phyloP scores from a whole-genome alignment of 2,797 vertebrate genomes.

The Xenops minutus region DNA sequence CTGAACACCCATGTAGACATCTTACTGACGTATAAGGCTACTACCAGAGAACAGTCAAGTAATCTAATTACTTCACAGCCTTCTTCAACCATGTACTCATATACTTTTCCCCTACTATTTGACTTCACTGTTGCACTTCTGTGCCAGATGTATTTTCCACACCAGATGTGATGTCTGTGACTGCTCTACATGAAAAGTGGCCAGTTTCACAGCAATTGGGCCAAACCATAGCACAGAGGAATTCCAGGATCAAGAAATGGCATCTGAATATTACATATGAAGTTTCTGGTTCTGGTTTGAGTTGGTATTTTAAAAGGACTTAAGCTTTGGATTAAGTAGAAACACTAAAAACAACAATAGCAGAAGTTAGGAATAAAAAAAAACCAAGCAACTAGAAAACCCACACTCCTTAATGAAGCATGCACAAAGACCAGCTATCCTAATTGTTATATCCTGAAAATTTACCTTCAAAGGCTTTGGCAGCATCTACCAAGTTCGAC shows the following conservation, averaged over 20 bases:
- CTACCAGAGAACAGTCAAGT: not conserved
- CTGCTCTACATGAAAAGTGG: not conserved
- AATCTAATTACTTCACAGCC: not conserved
- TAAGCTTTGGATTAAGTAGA: not conserved
- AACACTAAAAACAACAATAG: not conserved
- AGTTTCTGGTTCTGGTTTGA: not conserved
- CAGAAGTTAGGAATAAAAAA: not conserved
- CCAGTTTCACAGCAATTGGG: not conserved
- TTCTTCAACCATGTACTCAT: not conserved
- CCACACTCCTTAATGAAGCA: not conserved
- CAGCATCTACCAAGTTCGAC: constrained; percentile 95
- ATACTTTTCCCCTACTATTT: not conserved
- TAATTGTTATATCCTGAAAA: not conserved
- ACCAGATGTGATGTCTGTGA: not conserved
- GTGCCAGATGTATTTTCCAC: not conserved
- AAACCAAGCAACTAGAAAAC: not conserved
- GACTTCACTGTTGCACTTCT: not conserved
- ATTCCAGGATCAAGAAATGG: not conserved
- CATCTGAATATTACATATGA: not conserved
- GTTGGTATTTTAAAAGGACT: not conserved
- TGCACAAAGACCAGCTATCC: not conserved
- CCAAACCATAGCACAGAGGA: not conserved
- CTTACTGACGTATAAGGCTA: not conserved
- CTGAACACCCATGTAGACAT: not conserved
- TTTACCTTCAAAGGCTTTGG: constrained; percentile 96